Base-by-base conservation (phyloP, 64 coral and sea anemone genomes). In the Porites lutea region DNA sequence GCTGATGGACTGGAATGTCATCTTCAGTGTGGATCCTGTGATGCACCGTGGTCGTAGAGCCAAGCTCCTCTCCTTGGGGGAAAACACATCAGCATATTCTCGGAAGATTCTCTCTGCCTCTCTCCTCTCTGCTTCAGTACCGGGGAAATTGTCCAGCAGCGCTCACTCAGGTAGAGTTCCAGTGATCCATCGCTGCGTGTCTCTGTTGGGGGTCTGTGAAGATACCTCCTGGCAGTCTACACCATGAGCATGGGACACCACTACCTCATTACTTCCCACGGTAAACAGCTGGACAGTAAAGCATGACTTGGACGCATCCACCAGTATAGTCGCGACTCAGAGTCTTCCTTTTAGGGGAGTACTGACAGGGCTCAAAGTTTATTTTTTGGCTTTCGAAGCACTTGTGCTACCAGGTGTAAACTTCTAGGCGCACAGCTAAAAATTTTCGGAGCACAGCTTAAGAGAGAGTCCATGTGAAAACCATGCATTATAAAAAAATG, bases 271-370 rank as follows among this genome's bases (percentile, higher is more conserved):
- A 8, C 73, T 54, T 20, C 3, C 12, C n/a, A 77, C 68, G 55
- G 79, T 5, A 12, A 91, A 83, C 71, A 92, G 82, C 74, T 87
- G 70, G 70, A 92, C 62, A 4, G 52, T 20, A 71, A 64, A 93
- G 49, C 54, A 62, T 89, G 91, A 46, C 77, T 74, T 94, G 92
- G 92, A 65, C 50, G 92, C 86, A n/a, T 63, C 46, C 78, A 77
- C 77, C 10, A 94, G 27, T 46, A 86, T 94, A 51, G 51, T 89
- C 16, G 57, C 69, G 52, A 89, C 92, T 62, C 51, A 65, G 4
- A 89, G 77, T 9, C 71, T 12, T 63, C 86, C 78, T 51, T 88
- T 64, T 5, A 94, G 53, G 48, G 75, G 75, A 18, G 52, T 49
- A 7, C 59, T 72, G 8, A 88, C 49, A 16, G 51, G 85, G n/a